Percentiles rank a stretch among this genome's conserved stretches.
Evolutionary conservation across 2,888 invertebrate genomes (phyloP).

Genomic region (Hecatera dysodea): DNA sequence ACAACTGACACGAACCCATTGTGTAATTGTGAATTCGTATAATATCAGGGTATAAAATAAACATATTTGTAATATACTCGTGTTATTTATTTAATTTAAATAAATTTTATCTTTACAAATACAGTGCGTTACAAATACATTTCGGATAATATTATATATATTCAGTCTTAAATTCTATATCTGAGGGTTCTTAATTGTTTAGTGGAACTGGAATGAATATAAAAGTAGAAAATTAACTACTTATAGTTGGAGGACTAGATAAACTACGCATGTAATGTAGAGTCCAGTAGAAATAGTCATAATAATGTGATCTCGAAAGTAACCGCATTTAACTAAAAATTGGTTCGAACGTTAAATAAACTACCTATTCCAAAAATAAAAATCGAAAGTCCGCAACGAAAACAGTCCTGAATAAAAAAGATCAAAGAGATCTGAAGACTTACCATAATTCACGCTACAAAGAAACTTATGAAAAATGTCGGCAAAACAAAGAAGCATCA

Average conservation of each 20-base stretch:
- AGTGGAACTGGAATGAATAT: conserved; percentile 66
- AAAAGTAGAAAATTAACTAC: conserved; percentile 71
- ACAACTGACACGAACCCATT: conserved; percentile 22
- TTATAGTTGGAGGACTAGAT: conserved; percentile 63
- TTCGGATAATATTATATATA: conserved; percentile 73
- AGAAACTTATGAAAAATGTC: background rate
- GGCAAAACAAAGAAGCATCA: background rate
- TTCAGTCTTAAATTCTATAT: conserved; percentile 80
- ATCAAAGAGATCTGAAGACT: background rate
- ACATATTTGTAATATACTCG: conserved; percentile 46
- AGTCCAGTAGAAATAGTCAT: conserved; percentile 25
- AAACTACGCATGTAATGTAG: conserved; percentile 49
- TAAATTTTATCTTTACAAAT: conserved; percentile 57
- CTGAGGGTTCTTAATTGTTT: conserved; percentile 46
- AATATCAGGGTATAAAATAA: conserved; percentile 53
- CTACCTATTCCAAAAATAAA: background rate
- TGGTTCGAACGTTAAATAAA: background rate
- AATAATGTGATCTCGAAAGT: background rate
- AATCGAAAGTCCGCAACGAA: background rate
- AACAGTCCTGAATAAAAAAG: background rate
- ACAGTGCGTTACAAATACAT: conserved; percentile 54
- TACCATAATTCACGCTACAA: background rate
- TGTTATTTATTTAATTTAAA: conserved; percentile 60
- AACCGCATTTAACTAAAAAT: background rate
- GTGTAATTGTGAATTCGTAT: conserved; percentile 13